Conservation (phyloP, 2,888 invertebrate species). For the Apodemia duryi region DNA sequence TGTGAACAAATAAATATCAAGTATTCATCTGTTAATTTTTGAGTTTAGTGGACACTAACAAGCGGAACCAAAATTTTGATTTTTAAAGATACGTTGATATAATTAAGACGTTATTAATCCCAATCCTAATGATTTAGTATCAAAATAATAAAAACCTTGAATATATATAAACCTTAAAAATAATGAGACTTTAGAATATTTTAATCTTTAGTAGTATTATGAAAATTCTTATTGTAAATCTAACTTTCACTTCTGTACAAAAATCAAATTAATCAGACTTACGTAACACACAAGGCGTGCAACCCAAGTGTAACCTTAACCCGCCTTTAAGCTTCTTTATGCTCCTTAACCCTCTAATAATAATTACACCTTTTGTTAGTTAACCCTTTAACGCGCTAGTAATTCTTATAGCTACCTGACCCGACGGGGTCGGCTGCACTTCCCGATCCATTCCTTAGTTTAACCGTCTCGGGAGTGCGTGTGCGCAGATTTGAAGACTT, state of each 20-base stretch:
- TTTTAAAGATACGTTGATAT: no score
- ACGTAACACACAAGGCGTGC: conserved; percentile 46
- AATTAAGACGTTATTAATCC: no score
- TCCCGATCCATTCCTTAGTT: conserved; percentile 73
- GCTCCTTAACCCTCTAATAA: conserved; percentile 67
- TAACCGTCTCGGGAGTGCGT: conserved; percentile 64
- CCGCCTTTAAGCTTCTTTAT: conserved; percentile 51
- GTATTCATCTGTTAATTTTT: no score
- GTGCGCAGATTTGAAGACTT: conserved; percentile 48
- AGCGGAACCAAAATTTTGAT: no score
- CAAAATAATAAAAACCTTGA: no score
- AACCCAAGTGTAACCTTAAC: conserved; percentile 62
- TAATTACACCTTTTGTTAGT: conserved; percentile 70
- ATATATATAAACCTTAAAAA: no score
- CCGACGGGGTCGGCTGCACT: conserved; percentile 56
- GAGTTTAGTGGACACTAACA: no score
- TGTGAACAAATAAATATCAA: no score
- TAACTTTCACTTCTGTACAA: conserved; percentile 24
- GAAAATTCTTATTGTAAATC: neutral
- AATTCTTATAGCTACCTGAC: conserved; percentile 77
- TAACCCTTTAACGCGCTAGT: conserved; percentile 73
- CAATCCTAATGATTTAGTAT: no score
- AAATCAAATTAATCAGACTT: conserved; percentile 38
- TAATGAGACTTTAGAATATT: neutral
- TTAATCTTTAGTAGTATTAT: neutral